Conservation (phyloP, 2,113 vertebrate genomes). For the Nothoprocta pentlandii region DNA sequence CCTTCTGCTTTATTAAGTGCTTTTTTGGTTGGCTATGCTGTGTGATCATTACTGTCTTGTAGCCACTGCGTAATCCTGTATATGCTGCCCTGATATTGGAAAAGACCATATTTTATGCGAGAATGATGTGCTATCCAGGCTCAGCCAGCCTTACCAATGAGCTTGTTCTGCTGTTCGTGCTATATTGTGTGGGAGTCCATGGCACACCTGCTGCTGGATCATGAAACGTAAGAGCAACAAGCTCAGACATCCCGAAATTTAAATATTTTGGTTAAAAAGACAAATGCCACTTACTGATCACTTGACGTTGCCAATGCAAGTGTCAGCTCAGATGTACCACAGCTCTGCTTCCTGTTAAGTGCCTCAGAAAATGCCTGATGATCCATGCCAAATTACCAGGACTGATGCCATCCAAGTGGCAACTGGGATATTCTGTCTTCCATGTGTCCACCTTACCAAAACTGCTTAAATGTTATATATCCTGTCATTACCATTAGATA, state of each 20-base stretch:
- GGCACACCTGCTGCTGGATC: not conserved
- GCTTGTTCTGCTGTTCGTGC: not conserved
- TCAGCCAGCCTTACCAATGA: not conserved
- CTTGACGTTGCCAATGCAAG: fast-evolving
- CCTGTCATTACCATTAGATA: not conserved
- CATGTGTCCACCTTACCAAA: not conserved
- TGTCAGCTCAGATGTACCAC: not conserved
- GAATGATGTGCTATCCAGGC: not conserved
- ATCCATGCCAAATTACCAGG: not conserved
- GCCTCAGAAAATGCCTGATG: not conserved
- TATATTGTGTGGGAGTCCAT: not conserved
- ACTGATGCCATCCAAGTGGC: not conserved
- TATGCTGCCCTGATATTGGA: not conserved
- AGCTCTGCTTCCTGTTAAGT: not conserved
- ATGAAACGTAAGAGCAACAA: not conserved
- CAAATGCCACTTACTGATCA: not conserved
- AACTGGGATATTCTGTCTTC: not conserved
- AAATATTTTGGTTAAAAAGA: not conserved
- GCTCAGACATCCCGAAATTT: not conserved
- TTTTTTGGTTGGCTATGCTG: not conserved
- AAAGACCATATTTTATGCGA: not conserved
- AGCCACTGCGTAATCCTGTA: not conserved
- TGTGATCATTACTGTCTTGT: not conserved
- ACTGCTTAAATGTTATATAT: not conserved
- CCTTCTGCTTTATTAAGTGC: not conserved